Conservation (phyloP, 2,888 invertebrate genomes). For the Hirudinaria manillensis region DNA sequence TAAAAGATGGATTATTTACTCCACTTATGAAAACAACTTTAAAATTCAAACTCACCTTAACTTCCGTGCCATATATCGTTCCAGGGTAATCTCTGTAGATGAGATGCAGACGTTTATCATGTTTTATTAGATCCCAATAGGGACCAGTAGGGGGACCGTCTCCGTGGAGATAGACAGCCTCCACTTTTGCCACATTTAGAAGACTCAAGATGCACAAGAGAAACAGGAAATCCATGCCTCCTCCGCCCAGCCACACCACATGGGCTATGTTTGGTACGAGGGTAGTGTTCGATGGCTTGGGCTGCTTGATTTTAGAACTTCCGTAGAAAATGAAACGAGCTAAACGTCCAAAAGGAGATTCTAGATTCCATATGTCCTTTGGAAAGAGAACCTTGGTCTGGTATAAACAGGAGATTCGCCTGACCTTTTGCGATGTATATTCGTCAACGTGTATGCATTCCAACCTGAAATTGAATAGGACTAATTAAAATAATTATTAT, state of each 20-base stretch:
- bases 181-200: conserved; percentile 44
- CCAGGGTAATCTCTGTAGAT: conserved; percentile 39
- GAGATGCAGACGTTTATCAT: conserved; percentile 40
- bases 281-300: conserved; percentile 35
- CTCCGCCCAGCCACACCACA: conserved; percentile 48
- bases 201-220: conserved; percentile 48
- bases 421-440: background rate
- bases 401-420: conserved; percentile 31
- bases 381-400: conserved; percentile 39
- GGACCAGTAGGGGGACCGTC: conserved; percentile 44
- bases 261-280: conserved; percentile 49
- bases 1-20: background rate
- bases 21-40: background rate
- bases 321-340: conserved; percentile 44
- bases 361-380: conserved; percentile 43
- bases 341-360: conserved; percentile 40
- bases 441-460: conserved; percentile 20
- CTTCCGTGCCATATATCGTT: conserved; percentile 40
- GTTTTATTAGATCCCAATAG: conserved; percentile 44
- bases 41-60: conserved; percentile 39
- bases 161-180: conserved; percentile 46
- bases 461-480: conserved; percentile 13
- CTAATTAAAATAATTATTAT: background rate
- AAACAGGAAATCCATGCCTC: conserved; percentile 47
- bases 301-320: conserved; percentile 36